Percentiles rank a stretch among this genome's conserved stretches.
Conservation (phyloP, 1,140 invertebrate genomes). For the Sarcophaga bullata region DNA sequence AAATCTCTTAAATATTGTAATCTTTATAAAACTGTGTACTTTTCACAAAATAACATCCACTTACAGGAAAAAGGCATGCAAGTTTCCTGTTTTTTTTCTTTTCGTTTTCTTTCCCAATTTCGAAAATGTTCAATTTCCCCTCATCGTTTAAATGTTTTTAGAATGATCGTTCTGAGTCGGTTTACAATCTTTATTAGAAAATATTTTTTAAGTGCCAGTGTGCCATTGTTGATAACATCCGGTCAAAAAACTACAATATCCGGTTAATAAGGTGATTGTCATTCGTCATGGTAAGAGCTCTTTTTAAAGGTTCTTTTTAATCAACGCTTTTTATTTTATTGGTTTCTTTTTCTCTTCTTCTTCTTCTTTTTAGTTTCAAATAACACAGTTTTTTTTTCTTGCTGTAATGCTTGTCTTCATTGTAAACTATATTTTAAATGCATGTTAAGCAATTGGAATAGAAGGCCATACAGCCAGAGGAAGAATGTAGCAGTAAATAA, state of each 20-base stretch:
- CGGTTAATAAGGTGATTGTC: conserved; percentile 36
- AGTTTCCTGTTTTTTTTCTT: no score
- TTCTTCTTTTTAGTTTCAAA: neutral
- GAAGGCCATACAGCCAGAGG: no score
- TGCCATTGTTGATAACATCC: conserved; percentile 37
- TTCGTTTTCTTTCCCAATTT: neutral
- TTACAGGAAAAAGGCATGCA: no score
- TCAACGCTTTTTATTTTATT: neutral
- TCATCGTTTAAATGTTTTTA: neutral
- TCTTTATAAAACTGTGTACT: no score
- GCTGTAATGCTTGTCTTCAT: neutral
- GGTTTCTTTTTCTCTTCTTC: neutral
- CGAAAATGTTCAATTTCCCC: neutral
- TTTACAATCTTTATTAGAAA: neutral
- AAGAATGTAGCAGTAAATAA: no score
- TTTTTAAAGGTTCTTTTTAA: neutral
- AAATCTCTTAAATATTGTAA: no score
- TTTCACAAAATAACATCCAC: no score
- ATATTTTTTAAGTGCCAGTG: conserved; percentile 32
- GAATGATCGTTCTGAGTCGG: neutral
- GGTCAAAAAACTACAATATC: conserved; percentile 33
- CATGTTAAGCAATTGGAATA: neutral
- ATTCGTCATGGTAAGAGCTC: conserved; percentile 27
- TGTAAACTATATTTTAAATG: neutral
- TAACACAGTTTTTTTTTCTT: neutral